Base-by-base conservation (phyloP, 2,113 vertebrate species). In the Lophochroa leadbeateri region DNA sequence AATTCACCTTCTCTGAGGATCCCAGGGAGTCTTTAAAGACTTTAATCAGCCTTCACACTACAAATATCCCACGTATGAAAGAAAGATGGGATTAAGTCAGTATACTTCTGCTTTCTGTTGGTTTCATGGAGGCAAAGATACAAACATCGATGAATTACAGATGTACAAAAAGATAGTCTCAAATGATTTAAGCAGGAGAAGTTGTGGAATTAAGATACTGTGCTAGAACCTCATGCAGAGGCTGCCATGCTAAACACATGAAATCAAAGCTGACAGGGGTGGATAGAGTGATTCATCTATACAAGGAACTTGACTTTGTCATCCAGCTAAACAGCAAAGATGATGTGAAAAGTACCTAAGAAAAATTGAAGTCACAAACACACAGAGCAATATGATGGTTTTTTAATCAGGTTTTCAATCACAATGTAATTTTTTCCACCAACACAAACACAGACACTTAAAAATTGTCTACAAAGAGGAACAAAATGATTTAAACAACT, bases 331-430 rank as follows among this genome's bases (percentile, higher is more conserved):
- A 76, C 27, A 93, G 53, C 33, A 47, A 86, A 18, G 55, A 83
- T 3, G 3, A 44, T 44, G 35, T 33, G 37, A 63, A 67, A 87
- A 92, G 44, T 23, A 79, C 28, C 35, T 8, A 69, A 76, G 85
- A 85, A 75, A 92, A 95, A 92, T 0, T 41, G 80, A 94, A 82
- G 64, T 75, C 61, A 49, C 77, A 90, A 92, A 60, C 83, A 87
- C 92, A 79, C 16, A 92, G 82, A 92, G 69, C 52, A 84, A 83
- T 35, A 64, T 20, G 43, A 92, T 82, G 57, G 52, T 70, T 89
- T 86, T 96, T 95, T 89, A 96, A 94, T 95, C 78, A 82, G 77
- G 53, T 92, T 94, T 96, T 96, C 81, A 89, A 94, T 96, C 94
- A 94, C 64, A 82, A n/a, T 31, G 70, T 68, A 87, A 85, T 75